These are phyloP conservation scores for Delia radicum DNA, from an alignment of 1,140 invertebrate species.

Conservation along the genomic window DNA sequence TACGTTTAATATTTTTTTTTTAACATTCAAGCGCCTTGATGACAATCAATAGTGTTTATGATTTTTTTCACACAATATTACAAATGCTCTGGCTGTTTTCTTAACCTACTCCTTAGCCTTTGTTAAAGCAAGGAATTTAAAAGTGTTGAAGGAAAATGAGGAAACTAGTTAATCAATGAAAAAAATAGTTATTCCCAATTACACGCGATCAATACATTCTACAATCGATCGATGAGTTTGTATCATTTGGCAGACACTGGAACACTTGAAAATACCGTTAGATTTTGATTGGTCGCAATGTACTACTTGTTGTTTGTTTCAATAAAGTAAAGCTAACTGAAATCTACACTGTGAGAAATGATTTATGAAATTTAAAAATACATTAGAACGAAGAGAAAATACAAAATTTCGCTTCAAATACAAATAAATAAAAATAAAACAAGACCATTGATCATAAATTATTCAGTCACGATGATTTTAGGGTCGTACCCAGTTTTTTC, in stretches of 20 bases:
- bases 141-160: background rate
- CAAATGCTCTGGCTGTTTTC: background rate
- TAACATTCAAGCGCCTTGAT: background rate
- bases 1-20: too few relatives aligned
- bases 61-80: background rate
- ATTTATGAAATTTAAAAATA: background rate
- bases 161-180: background rate
- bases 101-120: background rate
- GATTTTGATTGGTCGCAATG: background rate
- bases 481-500: too few relatives aligned
- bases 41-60: background rate
- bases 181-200: background rate
- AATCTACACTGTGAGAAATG: background rate
- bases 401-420: too few relatives aligned
- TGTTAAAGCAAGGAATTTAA: background rate
- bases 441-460: too few relatives aligned
- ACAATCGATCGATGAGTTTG: background rate
- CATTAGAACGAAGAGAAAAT: too few relatives aligned
- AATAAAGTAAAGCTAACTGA: background rate
- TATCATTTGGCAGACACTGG: background rate
- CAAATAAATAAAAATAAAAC: too few relatives aligned
- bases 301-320: background rate
- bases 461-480: too few relatives aligned
- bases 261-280: background rate
- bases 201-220: background rate